Evolutionary conservation across 2,797 vertebrate genomes (phyloP).

Genomic region (Urosaurus nigricauda): DNA sequence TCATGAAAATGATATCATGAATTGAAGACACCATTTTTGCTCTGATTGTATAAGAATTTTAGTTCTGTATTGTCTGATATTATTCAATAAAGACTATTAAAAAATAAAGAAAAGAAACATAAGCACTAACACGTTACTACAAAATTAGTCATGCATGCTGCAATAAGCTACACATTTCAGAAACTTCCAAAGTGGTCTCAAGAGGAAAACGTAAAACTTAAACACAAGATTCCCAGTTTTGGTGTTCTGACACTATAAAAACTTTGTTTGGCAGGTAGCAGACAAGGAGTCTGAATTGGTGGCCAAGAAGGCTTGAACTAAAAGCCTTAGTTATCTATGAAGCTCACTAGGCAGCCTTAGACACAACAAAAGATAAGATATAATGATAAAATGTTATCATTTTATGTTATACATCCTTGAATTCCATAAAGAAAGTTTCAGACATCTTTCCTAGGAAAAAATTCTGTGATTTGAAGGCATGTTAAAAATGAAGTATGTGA

Average conservation of each 20-base stretch:
- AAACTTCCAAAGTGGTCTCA: too few relatives aligned
- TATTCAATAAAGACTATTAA: too few relatives aligned
- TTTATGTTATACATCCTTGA: neutral
- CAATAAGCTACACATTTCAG: too few relatives aligned
- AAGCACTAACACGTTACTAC: too few relatives aligned
- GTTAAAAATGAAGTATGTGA: conserved; percentile 14
- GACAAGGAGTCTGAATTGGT: neutral
- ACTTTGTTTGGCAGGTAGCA: neutral
- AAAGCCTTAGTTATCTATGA: neutral
- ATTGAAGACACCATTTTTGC: too few relatives aligned
- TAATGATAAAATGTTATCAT: neutral
- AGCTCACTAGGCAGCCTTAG: neutral
- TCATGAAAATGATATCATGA: too few relatives aligned
- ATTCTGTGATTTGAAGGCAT: neutral
- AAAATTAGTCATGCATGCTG: too few relatives aligned
- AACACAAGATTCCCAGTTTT: neutral
- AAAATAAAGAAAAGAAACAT: too few relatives aligned
- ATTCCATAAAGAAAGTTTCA: neutral
- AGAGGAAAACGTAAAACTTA: conserved; percentile 13
- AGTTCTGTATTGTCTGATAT: too few relatives aligned
- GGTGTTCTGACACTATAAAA: neutral
- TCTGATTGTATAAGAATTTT: too few relatives aligned
- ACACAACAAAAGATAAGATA: neutral
- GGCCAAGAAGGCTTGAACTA: neutral
- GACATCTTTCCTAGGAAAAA: neutral